Base-by-base conservation (phyloP, 2,113 vertebrate species). In the Sprattus sprattus region DNA sequence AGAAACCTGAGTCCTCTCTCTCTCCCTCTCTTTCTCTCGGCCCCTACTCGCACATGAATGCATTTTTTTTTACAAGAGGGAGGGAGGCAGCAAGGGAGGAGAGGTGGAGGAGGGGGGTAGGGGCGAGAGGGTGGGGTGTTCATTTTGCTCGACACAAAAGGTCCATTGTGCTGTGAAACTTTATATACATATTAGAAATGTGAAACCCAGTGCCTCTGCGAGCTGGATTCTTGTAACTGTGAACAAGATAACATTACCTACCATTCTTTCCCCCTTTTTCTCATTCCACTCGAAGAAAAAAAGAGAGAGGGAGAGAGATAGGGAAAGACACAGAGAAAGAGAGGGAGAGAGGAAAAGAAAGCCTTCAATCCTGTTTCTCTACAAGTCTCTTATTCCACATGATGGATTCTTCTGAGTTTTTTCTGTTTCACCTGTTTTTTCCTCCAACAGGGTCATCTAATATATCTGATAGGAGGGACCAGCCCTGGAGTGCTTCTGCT, bases 121-220 rank as follows among this genome's bases (percentile, higher is more conserved):
- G 82, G 85, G 52, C 44, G 49, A 83, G 45, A 78, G 84, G 86
- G 92, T 90, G 92, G 93, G 88, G 93, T 88, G 93, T 94, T 95
- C 93, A 93, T 94, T 95, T 94, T 94, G 94, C 93, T 88, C 91
- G 54, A 92, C 92, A 96, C 95, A 96, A 96, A 95, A 95, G 94
- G 90, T 87, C 94, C 90, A 93, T 95, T 96, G 95, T 95, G 94
- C 93, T 91, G 88, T 92, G 95, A 96, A 95, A 96, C 95, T 95
- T 95, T 95, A 96, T 96, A 96, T 95, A 95, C 95, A 96, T 96
- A 95, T 96, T 95, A 95, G 95, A 95, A 95, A 96, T 92, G 90
- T 71, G 93, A 96, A 95, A 96, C 95, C 90, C 91, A 89, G 89
- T 91, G 93, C 92, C 93, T 92, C 91, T 89, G 90, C 88, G 86